Base-by-base conservation (phyloP, 2,888 invertebrate species). In the Trichogramma evanescens region DNA sequence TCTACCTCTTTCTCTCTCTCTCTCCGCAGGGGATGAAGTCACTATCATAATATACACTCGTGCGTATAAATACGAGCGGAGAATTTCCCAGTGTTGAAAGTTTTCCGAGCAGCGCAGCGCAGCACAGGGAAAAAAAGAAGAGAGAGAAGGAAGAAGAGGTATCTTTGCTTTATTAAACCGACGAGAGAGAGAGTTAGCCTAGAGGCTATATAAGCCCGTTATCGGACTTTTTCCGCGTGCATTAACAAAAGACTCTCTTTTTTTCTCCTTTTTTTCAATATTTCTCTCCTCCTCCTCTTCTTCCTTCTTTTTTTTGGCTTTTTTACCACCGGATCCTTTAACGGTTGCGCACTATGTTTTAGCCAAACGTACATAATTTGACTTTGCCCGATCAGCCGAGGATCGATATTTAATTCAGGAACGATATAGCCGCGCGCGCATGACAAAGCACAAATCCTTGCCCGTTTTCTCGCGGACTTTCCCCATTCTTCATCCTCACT, bases 361-460 rank as follows among this genome's bases (percentile, higher is more conserved):
- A 26, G 26, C 26, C 26, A 26, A 26, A 26, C 26, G 26, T 26
- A 26, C 26, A 26, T 10, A 4, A 10, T 10, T 55, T 56, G 53
- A 59, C 65, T 59, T 62, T 26, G 26, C 26, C 26, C 26, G 26
- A 26, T 26, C 26, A 56, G 62, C 61, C 50, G 65, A 65, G 69
- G 66, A 71, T 72, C 73, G 69, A 72, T 72, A 72, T 71, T 70
- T 72, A 67, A 72, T 71, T 71, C 70, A 26, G 26, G 26, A 26
- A 26, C 26, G 26, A 26, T 26, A 26, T 26, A 26, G 26, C 26
- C 26, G 26, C 26, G 26, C 26, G 26, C 26, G 26, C 26, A 26
- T 26, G 26, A 26, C 26, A 26, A 26, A 26, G 26, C 26, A 48
- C 48, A 48, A 55, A 56, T 45, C 55, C 43, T 53, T 42, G 53